Base-by-base conservation (phyloP, 2,113 vertebrate species). In the Platichthys stellatus region DNA sequence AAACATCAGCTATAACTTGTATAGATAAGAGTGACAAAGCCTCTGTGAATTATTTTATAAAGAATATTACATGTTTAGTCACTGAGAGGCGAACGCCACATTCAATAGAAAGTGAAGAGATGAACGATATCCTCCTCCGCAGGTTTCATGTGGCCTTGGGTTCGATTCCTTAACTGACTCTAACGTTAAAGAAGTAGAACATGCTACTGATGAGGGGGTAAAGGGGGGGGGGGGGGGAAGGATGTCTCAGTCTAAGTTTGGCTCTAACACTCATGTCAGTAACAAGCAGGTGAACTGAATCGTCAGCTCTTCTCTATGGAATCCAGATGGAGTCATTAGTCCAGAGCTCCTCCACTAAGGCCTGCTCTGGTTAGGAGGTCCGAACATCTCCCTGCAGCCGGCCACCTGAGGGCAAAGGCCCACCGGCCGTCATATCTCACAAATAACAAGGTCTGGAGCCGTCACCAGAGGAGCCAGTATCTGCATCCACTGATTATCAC, bases 281-380 rank as follows among this genome's bases (percentile, higher is more conserved):
- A 2, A 38, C 35, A 38, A 9, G 35, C 35, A 45, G 47, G 67
- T 81, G 63, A 76, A 83, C 43, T 76, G 45, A 4, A 43, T 24
- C 1, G 65, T 83, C 83, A 87, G 80, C 54, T 72, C 63, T 60
- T 38, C 62, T 60, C 56, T 26, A 4, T 43, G 58, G 2, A 13
- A 1, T 43, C 10, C 58, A 86, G 88, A 87, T 80, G 81, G 63
- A 63, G 35, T 54, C 81, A 78, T 82, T 88, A 87, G 65, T 57
- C 18, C 54, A 9, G 43, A 53, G 45, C 73, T 74, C 59, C 51
- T 65, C 68, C 20, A 31, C 71, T 76, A 24, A 84, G 2, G 51
- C 18, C 62, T 15, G 8, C 45, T 20, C 43, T 62, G 63, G 60
- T 78, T 72, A 62, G 21, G 47, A 26, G 21, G 62, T 80, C 45